A percentile compares a stretch with the other conserved stretches of the same genome.
phyloP scores from a whole-genome alignment of 1,140 invertebrate species.

The Pseudobourletiella spinata region DNA sequence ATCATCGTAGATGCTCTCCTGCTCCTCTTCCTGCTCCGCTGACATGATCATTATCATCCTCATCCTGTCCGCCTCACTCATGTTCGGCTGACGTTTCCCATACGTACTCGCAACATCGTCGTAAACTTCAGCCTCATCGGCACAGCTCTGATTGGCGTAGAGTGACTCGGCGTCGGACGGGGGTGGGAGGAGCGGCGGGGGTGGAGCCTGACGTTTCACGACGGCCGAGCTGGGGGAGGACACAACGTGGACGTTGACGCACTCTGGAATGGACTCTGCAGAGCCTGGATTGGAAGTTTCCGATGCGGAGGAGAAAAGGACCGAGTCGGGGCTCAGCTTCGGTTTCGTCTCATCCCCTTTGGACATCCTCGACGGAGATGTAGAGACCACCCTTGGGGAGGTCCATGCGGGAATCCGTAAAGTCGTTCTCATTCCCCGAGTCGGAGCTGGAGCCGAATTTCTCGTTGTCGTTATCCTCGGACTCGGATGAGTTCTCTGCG shows the following conservation, averaged over 20 bases:
- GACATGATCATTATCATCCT: background rate
- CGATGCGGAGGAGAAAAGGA: conserved; percentile 27
- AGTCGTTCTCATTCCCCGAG: conserved; percentile 34
- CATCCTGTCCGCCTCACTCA: background rate
- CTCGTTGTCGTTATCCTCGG: conserved; percentile 15
- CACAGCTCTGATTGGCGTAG: background rate
- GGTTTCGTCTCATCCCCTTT: conserved; percentile 16
- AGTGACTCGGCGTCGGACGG: background rate
- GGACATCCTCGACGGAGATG: conserved; percentile 27
- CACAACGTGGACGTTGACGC: conserved; percentile 7
- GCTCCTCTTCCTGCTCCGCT: conserved; percentile 10
- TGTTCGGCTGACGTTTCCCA: background rate
- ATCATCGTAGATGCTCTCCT: conserved; percentile 36
- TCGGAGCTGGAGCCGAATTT: conserved; percentile 31
- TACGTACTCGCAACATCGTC: conserved; percentile 16
- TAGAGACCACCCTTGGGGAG: conserved; percentile 14
- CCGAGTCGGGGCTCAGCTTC: conserved; percentile 34
- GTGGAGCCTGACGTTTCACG: conserved; percentile 22
- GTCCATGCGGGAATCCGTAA: conserved; percentile 17
- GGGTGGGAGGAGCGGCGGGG: background rate
- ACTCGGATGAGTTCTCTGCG: conserved; percentile 18
- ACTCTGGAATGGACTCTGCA: conserved; percentile 29
- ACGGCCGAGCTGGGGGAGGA: background rate
- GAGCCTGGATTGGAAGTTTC: conserved; percentile 32
- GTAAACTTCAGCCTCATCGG: conserved; percentile 16